Base-by-base conservation (phyloP, 1,140 invertebrate genomes). In the Vollenhovia emeryi region DNA sequence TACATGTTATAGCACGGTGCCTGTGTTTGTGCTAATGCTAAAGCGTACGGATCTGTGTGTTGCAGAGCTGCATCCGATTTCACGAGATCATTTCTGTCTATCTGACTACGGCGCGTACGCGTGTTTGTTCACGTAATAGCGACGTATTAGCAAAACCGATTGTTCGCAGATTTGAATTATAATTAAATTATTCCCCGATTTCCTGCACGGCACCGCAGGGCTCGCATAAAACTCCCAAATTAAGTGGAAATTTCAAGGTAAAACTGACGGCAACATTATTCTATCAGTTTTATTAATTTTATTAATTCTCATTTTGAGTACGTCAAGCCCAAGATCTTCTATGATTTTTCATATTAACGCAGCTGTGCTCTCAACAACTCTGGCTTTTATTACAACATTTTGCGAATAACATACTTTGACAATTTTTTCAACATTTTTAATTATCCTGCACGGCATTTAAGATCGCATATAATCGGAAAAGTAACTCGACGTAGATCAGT, bases 21-120 rank as follows among this genome's bases (percentile, higher is more conserved):
- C n/a, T n/a, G n/a, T 30, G 24, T 60, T 13, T 73, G 45, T 45
- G 50, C 27, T 43, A 59, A 71, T 71, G 50, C 50, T 55, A 40
- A 48, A 50, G 36, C 21, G 33, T 80, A 40, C 11, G 36, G 30
- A 66, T 24, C 15, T 40, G 13, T 18, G 15, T 43, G 36, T 24
- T 52, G 36, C 64, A 50, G 21, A 3, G n/a, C 0, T 15, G 6
- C 15, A 62, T 71, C 52, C 64, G 15, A 69, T 80, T 57, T 13
- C 76, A 15, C 18, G 48, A 79, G 48, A 52, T 79, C 62, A 79
- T 79, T 79, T 79, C 74, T 76, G 1, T 75, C 40, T 64, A 40
- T 50, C 43, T 68, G 8, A 48, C 33, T n/a, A 40, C 30, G 24
- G 15, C 7, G n/a, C 6, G 9, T 24, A 21, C 7, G 18, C 18